Evolutionary conservation across 2,113 vertebrate species (phyloP).

Genomic region (Toxotes chatareus): DNA sequence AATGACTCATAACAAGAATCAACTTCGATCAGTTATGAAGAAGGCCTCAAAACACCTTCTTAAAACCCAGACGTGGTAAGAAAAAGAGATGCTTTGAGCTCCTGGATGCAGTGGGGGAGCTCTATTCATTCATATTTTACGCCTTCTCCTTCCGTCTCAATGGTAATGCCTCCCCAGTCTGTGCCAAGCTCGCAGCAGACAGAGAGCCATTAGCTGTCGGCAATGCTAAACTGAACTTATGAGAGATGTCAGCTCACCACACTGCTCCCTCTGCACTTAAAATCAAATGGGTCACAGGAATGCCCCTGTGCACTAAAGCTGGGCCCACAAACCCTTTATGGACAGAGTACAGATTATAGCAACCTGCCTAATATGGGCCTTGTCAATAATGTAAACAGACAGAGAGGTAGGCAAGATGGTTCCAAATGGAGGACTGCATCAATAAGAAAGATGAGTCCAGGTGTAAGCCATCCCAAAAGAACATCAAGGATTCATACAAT

Average conservation of each 20-base stretch:
- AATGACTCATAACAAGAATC: neutral
- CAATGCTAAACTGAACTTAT: slow-evolving; percentile 65
- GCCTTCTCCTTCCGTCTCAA: slow-evolving; percentile 66
- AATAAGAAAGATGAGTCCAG: neutral
- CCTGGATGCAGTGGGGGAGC: slow-evolving; percentile 38
- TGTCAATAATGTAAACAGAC: slow-evolving; percentile 24
- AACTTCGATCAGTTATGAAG: neutral
- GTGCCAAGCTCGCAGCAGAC: slow-evolving; percentile 55
- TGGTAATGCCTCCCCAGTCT: slow-evolving; percentile 67
- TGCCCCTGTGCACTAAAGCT: slow-evolving; percentile 13
- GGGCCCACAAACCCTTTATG: slow-evolving; percentile 5
- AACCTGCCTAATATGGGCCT: slow-evolving; percentile 10
- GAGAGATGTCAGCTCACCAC: slow-evolving; percentile 47
- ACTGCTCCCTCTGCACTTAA: slow-evolving; percentile 55
- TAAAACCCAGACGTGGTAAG: slow-evolving; percentile 38
- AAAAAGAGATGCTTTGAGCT: slow-evolving; percentile 29
- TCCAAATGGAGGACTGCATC: neutral
- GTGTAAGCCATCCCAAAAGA: neutral
- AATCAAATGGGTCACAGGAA: slow-evolving; percentile 61
- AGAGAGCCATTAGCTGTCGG: slow-evolving; percentile 72
- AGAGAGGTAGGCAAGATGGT: neutral
- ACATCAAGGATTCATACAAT: neutral
- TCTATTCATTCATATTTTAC: slow-evolving; percentile 81
- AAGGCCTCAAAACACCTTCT: slow-evolving; percentile 26
- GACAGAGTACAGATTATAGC: neutral